phyloP scores from a whole-genome alignment of 1,140 invertebrate species.

The Oryzaephilus surinamensis region DNA sequence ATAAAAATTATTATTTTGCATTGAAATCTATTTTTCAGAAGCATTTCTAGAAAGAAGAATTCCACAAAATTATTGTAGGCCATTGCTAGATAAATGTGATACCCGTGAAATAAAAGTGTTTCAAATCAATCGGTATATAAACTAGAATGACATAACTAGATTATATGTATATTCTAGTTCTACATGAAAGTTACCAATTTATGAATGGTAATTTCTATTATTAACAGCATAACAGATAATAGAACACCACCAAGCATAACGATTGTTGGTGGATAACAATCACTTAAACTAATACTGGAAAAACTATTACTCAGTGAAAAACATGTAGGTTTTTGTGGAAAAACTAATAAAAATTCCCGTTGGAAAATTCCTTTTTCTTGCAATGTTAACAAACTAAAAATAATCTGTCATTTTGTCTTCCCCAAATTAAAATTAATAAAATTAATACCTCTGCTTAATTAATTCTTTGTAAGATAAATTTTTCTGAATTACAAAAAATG shows the following conservation, averaged over 20 bases:
- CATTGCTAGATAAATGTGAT: no score
- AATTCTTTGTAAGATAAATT: slow-evolving; percentile 46
- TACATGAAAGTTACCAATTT: no score
- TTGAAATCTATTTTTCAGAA: no score
- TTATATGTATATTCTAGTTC: no score
- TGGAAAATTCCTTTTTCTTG: slow-evolving; percentile 45
- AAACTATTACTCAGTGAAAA: slow-evolving; percentile 10
- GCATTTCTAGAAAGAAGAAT: no score
- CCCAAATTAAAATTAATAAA: not conserved
- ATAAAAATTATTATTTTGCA: no score
- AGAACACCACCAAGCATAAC: slow-evolving; percentile 13
- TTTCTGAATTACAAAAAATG: slow-evolving; percentile 42
- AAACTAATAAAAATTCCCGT: slow-evolving; percentile 40
- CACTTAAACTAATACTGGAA: slow-evolving; percentile 12
- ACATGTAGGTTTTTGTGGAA: slow-evolving; percentile 44
- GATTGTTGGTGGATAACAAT: slow-evolving; percentile 11
- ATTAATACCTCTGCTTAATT: slow-evolving; percentile 49
- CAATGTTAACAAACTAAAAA: slow-evolving; percentile 41
- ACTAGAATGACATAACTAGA: no score
- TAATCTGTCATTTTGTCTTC: not conserved
- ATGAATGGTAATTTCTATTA: no score
- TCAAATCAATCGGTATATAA: no score
- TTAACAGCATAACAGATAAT: no score
- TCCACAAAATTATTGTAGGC: no score
- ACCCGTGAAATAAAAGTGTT: no score